Percentiles rank a stretch among this genome's conserved stretches.
These are phyloP conservation scores for Cryptus viduatorius DNA, from an alignment of 2,888 invertebrate species.

Conservation along the genomic window DNA sequence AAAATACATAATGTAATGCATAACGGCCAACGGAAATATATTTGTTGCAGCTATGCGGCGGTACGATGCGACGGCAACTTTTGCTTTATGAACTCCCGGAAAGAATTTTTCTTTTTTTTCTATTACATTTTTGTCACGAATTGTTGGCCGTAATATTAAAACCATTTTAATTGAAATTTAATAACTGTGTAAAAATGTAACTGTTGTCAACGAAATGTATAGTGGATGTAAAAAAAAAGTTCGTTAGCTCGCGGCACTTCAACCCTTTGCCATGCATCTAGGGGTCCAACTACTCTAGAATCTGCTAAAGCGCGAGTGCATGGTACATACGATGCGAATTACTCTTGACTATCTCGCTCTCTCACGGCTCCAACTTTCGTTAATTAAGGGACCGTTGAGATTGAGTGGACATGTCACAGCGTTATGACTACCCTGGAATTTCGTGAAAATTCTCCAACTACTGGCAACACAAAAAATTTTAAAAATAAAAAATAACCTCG, in stretches of 20 bases:
- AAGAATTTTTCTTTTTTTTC: not conserved
- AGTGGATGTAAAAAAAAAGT: not conserved
- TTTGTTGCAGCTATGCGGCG: not conserved
- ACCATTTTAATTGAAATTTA: conserved; percentile 19
- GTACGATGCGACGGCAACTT: conserved; percentile 14
- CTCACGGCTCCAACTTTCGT: conserved; percentile 49
- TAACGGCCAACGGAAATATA: not conserved
- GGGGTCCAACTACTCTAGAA: conserved; percentile 15
- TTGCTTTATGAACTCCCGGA: conserved; percentile 1
- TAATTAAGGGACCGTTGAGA: conserved; percentile 63
- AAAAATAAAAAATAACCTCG: not conserved
- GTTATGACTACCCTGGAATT: conserved; percentile 11
- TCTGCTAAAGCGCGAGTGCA: conserved; percentile 46
- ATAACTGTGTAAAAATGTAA: conserved; percentile 25
- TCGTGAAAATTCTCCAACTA: not conserved
- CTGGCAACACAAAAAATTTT: not conserved
- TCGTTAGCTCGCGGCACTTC: not conserved
- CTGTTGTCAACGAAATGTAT: not conserved
- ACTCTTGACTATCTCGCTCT: conserved; percentile 24
- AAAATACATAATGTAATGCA: conserved; percentile 36
- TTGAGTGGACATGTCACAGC: conserved; percentile 55
- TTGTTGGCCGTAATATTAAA: not conserved
- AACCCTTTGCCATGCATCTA: conserved; percentile 46
- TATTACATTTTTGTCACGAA: not conserved
- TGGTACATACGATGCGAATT: conserved; percentile 41